phyloP scores from a whole-genome alignment of 1,140 invertebrate genomes.

The Coenobita brevimanus region DNA sequence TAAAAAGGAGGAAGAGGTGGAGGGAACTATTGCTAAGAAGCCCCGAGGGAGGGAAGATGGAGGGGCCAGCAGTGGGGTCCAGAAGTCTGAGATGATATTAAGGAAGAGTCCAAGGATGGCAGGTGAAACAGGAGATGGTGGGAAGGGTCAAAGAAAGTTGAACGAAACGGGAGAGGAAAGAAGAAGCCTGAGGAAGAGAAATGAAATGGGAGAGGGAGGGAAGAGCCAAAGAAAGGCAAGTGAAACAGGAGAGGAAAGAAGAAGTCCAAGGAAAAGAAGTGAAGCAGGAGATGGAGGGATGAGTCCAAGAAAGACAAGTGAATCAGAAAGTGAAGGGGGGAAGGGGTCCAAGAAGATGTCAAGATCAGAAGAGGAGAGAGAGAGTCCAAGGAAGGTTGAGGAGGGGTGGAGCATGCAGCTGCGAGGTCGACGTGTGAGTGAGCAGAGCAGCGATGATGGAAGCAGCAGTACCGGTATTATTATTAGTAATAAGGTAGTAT shows the following conservation, averaged over 20 bases:
- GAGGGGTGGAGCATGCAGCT: background rate
- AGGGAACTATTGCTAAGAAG: too few species aligned
- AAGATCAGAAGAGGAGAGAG: background rate
- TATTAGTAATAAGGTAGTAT: too few species aligned
- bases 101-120: background rate
- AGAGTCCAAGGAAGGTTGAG: background rate
- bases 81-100: too few species aligned
- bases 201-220: background rate
- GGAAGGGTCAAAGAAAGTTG: background rate
- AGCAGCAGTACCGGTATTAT: too few species aligned
- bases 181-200: background rate
- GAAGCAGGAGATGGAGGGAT: background rate
- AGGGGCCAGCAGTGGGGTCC: too few species aligned
- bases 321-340: background rate
- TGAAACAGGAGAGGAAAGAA: background rate
- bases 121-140: background rate
- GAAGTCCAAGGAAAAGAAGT: background rate
- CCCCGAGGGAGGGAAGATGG: too few species aligned
- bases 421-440: too few species aligned
- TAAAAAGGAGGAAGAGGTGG: too few species aligned
- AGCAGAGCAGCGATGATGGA: too few species aligned
- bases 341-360: background rate
- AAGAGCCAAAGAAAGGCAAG: background rate
- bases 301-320: background rate
- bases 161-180: background rate